Base-by-base conservation (phyloP, 2,888 invertebrate genomes). In the Latrodectus hesperus region DNA sequence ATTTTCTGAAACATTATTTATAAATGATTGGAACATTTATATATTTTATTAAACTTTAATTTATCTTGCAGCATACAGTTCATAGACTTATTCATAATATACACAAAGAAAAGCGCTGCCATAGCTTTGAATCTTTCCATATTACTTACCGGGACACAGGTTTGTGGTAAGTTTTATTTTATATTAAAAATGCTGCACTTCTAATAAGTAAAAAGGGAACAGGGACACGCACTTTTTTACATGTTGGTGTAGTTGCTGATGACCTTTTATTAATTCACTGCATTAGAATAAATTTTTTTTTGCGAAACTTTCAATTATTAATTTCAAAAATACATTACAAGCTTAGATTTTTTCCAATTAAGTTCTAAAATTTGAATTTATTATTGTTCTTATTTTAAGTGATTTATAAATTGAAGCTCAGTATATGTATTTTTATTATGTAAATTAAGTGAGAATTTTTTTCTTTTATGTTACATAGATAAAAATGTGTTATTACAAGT, bases 101-200 rank as follows among this genome's bases (percentile, higher is more conserved):
- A 52, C 96, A 97, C 14, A 94, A 94, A 90, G 90, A 91, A 91
- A 94, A 97, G 90, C 98, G 98, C 67, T 95, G 95, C 88, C 88
- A 99, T 92, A 97, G 97, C 91, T 99, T 97, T 94, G 98, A 99
- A 93, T 97, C 98, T 68, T 99, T 99, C 93, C 99, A 99, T 93
- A 99, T 99, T 0, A 98, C 98, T 93, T 99, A 99, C 94, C 98
- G 98, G 92, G 99, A 99, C 92, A 99, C 99, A 52, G 99, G 99
- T 52, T 94, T 99, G 11, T 99, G 99, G 86, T 86, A 75, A 76
- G 52, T 38, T 26, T 68, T 55, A 52, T 26, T 65, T 72, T 51
- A n/a, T n/a, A 12, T 52, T 65, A 14, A 17, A 26, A 52, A 1
- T 79, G 70, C 55, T 1, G 4, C 17, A 38, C n/a, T 53, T 55